Percentiles rank a stretch among this genome's conserved stretches.
These are phyloP conservation scores for Diplodus puntazzo DNA, from an alignment of 2,797 vertebrate species.

Conservation along the genomic window DNA sequence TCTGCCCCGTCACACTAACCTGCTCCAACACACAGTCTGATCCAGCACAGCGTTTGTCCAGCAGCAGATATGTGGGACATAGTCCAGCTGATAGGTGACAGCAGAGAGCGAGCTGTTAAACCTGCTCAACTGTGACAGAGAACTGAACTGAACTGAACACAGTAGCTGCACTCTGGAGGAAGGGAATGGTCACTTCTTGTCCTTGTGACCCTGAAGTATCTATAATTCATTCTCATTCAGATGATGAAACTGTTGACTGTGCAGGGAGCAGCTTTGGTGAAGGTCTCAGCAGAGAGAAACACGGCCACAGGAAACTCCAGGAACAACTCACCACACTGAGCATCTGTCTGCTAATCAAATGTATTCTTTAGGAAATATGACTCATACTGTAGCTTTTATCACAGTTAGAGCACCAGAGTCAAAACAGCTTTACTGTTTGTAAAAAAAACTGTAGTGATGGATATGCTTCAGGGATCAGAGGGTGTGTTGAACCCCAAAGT, in stretches of 20 bases:
- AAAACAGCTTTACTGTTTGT: too few species aligned
- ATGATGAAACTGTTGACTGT: constrained; percentile 4
- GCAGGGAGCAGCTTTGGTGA: constrained; percentile 1
- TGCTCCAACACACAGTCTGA: too few species aligned
- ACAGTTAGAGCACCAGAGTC: too few species aligned
- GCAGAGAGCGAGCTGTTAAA: constrained; percentile 9
- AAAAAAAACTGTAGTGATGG: too few species aligned
- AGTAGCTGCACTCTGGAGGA: background rate
- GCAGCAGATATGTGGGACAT: background rate
- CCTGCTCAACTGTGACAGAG: too few species aligned
- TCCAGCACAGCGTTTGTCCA: background rate
- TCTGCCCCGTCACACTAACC: background rate
- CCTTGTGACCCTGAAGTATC: constrained; percentile 11
- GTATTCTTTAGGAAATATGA: too few species aligned
- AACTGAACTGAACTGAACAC: background rate
- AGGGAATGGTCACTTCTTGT: background rate
- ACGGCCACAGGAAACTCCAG: too few species aligned
- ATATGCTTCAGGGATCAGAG: too few species aligned
- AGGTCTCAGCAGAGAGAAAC: constrained; percentile 10
- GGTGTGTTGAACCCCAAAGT: too few species aligned
- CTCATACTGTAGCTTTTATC: too few species aligned
- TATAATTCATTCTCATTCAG: constrained; percentile 8
- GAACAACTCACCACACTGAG: background rate
- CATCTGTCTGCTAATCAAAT: background rate
- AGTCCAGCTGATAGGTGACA: constrained; percentile 18